These are phyloP conservation scores for Jordanella pulchra DNA, from an alignment of 2,797 vertebrate species.

Conservation along the genomic window DNA sequence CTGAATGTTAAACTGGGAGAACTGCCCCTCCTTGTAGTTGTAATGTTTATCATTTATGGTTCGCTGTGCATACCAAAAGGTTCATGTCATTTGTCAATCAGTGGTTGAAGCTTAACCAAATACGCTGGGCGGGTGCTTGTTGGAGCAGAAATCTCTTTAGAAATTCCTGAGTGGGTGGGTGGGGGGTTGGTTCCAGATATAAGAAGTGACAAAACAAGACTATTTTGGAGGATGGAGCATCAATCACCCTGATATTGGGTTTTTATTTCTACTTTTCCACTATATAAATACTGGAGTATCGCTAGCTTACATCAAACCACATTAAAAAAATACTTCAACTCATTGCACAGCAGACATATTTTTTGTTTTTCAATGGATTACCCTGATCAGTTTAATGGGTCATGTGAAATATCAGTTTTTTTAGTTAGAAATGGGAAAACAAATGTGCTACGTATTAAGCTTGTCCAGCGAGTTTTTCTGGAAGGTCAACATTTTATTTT, in stretches of 20 bases:
- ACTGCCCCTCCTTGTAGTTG: conserved; percentile 9
- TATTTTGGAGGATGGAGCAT: neutral
- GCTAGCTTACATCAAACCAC: conserved; percentile 7
- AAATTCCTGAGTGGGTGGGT: neutral
- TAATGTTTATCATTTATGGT: conserved; percentile 43
- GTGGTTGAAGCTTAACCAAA: conserved; percentile 12
- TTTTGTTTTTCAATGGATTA: neutral
- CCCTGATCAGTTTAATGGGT: neutral
- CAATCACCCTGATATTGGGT: conserved; percentile 5
- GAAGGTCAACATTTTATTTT: neutral
- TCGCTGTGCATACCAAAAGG: conserved; percentile 42
- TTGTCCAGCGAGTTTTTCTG: neutral
- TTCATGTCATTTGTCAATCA: conserved; percentile 33
- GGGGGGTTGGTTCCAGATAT: neutral
- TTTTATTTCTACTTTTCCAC: conserved; percentile 14
- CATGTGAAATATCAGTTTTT: neutral
- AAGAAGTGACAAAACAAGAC: neutral
- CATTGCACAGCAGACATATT: neutral
- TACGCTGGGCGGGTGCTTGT: neutral
- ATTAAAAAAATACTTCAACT: neutral
- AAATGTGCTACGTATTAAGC: neutral
- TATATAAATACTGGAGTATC: conserved; percentile 42
- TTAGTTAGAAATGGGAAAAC: neutral
- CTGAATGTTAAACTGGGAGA: conserved; percentile 11
- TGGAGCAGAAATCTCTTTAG: neutral